Evolutionary conservation across 2,113 vertebrate species (phyloP), one percentile per base, ranked within the genome.

Genomic region (Numenius arquata): DNA sequence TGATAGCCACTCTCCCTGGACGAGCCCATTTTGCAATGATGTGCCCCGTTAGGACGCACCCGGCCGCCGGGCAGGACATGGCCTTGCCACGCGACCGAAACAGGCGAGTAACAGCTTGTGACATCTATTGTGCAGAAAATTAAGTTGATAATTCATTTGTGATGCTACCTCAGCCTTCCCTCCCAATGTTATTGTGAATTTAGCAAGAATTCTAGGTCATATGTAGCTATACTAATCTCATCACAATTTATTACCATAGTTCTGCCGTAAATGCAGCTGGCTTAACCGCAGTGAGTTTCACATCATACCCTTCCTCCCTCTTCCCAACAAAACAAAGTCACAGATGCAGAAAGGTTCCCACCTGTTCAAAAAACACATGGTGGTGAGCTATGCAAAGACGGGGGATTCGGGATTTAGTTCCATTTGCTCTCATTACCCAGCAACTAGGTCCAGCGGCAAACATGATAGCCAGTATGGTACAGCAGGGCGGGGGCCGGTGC

Each of bases 171-270:
- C 87, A 90, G 82, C 81, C n/a, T 79, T 77, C 29, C 15, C 34
- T 52, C 25, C 20, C 71, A 32, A 4, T 19, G 32, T 79, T 88
- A 88, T 16, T 76, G 73, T 61, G 48, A 91, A 59, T 97, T 91
- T 92, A 92, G 70, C 65, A 94, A 94, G 87, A 89, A 86, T 92
- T 97, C 90, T 81, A 82, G 82, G 67, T 85, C 47, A 34, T 52
- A 50, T 25, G 48, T 71, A 90, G 76, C 85, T 70, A 47, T 12
- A 38, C 47, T 90, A 91, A 93, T 94, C 84, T 96, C 77, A 61
- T 59, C 32, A 9, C 58, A 84, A 94, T 93, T 95, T 68, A 90
- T 82, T 80, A 32, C 52, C 5, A 1, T 55, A 61, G 90, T 13
- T 52, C 95, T 78, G 77, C 73, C 95, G 74, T 83, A 83, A 89